Evolutionary conservation across 2,797 vertebrate species (phyloP).

Genomic region (Platalea minor): DNA sequence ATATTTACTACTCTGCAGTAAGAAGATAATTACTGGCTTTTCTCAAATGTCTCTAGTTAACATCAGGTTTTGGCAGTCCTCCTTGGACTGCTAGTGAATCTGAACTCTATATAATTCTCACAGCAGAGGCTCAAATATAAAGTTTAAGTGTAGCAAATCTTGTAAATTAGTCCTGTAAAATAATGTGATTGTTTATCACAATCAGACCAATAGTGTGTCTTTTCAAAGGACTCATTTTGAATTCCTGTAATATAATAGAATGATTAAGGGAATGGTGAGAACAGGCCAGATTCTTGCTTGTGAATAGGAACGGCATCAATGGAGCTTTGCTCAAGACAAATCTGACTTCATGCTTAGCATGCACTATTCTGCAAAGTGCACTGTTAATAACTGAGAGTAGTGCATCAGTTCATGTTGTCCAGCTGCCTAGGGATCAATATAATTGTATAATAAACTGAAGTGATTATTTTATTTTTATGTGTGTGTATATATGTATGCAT

Average conservation of each 20-base stretch:
- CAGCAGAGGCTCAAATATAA: not conserved
- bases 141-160: not conserved
- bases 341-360: not conserved
- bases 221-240: not conserved
- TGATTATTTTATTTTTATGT: not conserved
- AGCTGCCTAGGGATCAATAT: not conserved
- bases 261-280: not conserved
- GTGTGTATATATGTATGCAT: not conserved
- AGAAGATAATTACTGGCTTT: not conserved
- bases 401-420: not conserved
- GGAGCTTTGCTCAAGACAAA: not conserved
- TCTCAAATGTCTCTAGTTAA: not conserved
- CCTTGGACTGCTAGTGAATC: not conserved
- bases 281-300: not conserved
- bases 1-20: not conserved
- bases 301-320: not conserved
- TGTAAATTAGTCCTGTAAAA: not conserved
- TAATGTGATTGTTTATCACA: not conserved
- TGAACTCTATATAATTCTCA: conserved; percentile 2
- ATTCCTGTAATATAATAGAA: not conserved
- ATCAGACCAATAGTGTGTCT: not conserved
- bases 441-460: not conserved
- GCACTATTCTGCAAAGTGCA: not conserved
- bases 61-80: conserved; percentile 28
- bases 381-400: not conserved